Conservation (phyloP, 30 jellyfish, hydroid and myxozoan species). For the Aurelia coerulea region DNA sequence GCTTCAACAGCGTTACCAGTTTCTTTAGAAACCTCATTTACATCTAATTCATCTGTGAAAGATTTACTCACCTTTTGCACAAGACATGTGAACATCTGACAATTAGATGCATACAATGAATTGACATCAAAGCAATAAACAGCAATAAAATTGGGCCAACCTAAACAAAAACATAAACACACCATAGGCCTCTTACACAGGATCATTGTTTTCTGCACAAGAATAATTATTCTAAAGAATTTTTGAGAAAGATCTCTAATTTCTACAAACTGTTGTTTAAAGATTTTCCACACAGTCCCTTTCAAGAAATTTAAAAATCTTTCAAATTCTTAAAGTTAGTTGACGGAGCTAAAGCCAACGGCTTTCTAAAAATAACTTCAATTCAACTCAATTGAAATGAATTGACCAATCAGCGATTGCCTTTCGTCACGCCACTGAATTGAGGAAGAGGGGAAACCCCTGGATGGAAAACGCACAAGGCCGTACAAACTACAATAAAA, state of each 20-base stretch:
- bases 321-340: too few relatives aligned
- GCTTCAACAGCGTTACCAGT: too few relatives aligned
- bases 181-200: background rate
- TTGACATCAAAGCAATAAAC: conserved; percentile 82
- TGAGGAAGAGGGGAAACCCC: too few relatives aligned
- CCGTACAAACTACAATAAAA: too few relatives aligned
- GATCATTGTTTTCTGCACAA: background rate
- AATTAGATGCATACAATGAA: conserved; percentile 94
- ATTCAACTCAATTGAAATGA: too few relatives aligned
- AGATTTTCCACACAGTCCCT: background rate
- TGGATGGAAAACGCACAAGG: too few relatives aligned
- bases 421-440: too few relatives aligned
- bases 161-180: conserved; percentile 8
- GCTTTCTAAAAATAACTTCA: too few relatives aligned
- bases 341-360: too few relatives aligned
- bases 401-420: too few relatives aligned
- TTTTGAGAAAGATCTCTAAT: background rate
- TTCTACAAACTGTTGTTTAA: background rate
- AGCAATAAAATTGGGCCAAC: conserved; percentile 87
- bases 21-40: too few relatives aligned
- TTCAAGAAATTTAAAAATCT: background rate
- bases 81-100: conserved; percentile 85
- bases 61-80: conserved; percentile 75
- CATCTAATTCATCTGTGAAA: too few relatives aligned
- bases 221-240: background rate